Percentiles rank a stretch among this genome's conserved stretches.
Evolutionary conservation across 2,113 vertebrate species (phyloP).

Genomic region (Salvelinus namaycush): DNA sequence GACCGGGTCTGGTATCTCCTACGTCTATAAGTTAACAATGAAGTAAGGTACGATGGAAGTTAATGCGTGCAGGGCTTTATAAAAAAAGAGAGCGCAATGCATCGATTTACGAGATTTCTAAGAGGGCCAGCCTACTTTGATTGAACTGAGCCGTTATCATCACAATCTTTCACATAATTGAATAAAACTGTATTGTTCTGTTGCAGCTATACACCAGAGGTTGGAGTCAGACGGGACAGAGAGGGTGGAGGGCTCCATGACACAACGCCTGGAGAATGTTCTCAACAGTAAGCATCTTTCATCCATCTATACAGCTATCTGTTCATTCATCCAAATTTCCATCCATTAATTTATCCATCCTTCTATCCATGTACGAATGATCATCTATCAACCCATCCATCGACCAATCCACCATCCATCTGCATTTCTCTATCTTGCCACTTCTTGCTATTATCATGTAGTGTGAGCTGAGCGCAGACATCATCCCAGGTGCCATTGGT

Average conservation of each 20-base stretch:
- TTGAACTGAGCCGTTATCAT: too few relatives aligned
- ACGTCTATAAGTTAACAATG: too few relatives aligned
- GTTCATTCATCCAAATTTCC: neutral
- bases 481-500: neutral
- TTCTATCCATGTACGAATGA: neutral
- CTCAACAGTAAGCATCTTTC: slow-evolving; percentile 87
- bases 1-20: too few relatives aligned
- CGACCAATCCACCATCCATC: neutral
- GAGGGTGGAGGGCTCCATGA: slow-evolving; percentile 98
- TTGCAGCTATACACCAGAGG: slow-evolving; percentile 95
- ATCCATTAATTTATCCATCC: neutral
- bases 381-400: slow-evolving; percentile 72
- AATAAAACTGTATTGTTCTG: slow-evolving; percentile 8
- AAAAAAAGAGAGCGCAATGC: slow-evolving; percentile 13
- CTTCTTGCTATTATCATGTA: neutral
- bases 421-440: too few relatives aligned
- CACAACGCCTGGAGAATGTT: slow-evolving; percentile 91
- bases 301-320: neutral
- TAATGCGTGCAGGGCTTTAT: too few relatives aligned
- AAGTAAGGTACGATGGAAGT: too few relatives aligned
- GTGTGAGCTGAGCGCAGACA: neutral
- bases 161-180: neutral
- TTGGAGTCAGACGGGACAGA: slow-evolving; percentile 96
- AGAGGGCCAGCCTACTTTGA: too few relatives aligned
- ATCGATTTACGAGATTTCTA: slow-evolving; percentile 85